These are phyloP conservation scores for Channa argus DNA, from an alignment of 2,113 vertebrate genomes.

Conservation along the genomic window DNA sequence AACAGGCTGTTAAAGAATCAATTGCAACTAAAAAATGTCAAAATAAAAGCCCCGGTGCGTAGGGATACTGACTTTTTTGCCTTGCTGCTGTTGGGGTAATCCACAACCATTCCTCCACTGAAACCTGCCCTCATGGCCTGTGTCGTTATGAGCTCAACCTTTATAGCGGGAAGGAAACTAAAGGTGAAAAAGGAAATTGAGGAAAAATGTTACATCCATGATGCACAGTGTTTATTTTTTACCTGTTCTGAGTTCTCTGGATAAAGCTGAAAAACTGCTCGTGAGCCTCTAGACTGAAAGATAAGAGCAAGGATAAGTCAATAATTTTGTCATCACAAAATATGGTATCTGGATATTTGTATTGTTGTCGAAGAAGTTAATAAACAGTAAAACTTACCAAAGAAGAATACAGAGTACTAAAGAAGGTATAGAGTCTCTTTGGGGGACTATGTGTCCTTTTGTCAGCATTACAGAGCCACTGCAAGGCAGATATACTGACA, in stretches of 20 bases:
- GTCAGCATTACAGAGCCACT: conserved; percentile 98
- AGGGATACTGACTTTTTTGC: conserved; percentile 93
- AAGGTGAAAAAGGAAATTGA: background rate
- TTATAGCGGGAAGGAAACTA: conserved; percentile 4
- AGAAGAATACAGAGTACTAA: conserved; percentile 91
- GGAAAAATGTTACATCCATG: background rate
- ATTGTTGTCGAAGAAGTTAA: background rate
- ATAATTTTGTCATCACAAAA: background rate
- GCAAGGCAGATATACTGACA: conserved; percentile 93
- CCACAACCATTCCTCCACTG: conserved; percentile 95
- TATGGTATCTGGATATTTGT: background rate
- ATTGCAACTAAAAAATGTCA: conserved; percentile 1
- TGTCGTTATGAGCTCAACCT: conserved; percentile 94
- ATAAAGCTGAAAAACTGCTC: conserved; percentile 95
- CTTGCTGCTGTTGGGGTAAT: conserved; percentile 96
- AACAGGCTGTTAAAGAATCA: conserved; percentile 37
- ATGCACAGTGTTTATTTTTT: background rate
- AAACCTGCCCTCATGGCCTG: conserved; percentile 97
- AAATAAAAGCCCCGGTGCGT: conserved; percentile 25
- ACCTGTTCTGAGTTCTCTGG: conserved; percentile 97
- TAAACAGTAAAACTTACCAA: conserved; percentile 82
- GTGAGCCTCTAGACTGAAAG: conserved; percentile 88
- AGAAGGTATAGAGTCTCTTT: conserved; percentile 91
- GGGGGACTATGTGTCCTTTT: conserved; percentile 92
- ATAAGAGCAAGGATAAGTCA: background rate